Evolutionary conservation across 2,888 invertebrate species (phyloP), one percentile per base, ranked within the genome.

Genomic region (Pheosia gnoma): DNA sequence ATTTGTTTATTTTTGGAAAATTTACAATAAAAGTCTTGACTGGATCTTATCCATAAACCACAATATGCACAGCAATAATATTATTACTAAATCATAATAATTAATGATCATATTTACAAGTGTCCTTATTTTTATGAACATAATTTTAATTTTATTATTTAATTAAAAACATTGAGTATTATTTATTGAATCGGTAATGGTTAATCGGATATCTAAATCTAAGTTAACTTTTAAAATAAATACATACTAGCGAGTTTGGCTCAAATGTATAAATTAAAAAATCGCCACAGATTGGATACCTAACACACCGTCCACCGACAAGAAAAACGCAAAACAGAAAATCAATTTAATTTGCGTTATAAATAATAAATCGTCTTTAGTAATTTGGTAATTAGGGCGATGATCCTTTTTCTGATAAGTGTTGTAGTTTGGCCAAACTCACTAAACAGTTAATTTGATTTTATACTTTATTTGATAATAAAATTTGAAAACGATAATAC

Each of bases 11-110:
- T 87, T 88, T 86, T 88, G 85, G 90, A 91, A 91, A 88, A 89
- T 85, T 89, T 89, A 92, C 91, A 91, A 86, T 91, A 89, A 90
- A 90, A 90, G 89, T 91, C 85, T 89, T 89, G 84, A 89, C 79
- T 91, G 93, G 93, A 92, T 93, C 90, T 91, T 91, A 93, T 93
- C 93, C 93, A 89, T 88, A 89, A 90, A 90, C 87, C 85, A 90
- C 90, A 86, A 82, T 91, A 91, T 91, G 88, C 90, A 91, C 90
- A 92, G 92, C 91, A 85, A 91, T 25, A 25, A 85, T 84, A 73
- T 84, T 79, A 74, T 72, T 63, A 71, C 75, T 79, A 78, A 76
- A 47, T 47, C n/a, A 47, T 11, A 47, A n/a, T 47, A 9, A 43
- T 9, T 47, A 41, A 9, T 47, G n/a, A 71, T 67, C 83, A 81